phyloP scores from a whole-genome alignment of 2,888 invertebrate species.

The Drosophila pegasa region DNA sequence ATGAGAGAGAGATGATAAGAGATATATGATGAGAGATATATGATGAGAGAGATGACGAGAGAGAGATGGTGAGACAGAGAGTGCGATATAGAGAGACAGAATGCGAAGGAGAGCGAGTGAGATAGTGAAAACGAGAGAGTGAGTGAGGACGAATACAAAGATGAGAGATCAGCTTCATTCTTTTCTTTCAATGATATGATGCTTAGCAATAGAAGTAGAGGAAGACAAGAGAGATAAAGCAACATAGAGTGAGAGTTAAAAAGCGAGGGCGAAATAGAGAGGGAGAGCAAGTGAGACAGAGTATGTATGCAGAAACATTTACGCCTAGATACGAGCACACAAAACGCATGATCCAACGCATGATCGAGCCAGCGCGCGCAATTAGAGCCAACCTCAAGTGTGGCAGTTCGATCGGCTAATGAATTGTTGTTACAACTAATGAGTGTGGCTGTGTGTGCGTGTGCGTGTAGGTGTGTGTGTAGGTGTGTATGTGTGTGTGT shows the following conservation, averaged over 20 bases:
- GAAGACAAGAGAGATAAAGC: background rate
- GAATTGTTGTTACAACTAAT: constrained; percentile 42
- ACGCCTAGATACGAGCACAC: constrained; percentile 15
- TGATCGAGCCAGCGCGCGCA: constrained; percentile 13
- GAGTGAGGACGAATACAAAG: too few species aligned
- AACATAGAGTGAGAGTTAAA: background rate
- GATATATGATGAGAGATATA: too few species aligned
- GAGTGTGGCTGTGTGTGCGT: constrained; percentile 13
- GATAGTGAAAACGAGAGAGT: background rate
- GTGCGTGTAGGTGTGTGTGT: background rate
- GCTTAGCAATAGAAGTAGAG: background rate
- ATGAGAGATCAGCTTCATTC: too few species aligned
- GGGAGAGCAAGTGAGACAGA: background rate
- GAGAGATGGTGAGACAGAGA: too few species aligned
- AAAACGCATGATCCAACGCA: constrained; percentile 17
- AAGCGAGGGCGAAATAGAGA: background rate
- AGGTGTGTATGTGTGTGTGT: background rate
- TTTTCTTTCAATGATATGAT: too few species aligned
- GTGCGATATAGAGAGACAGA: too few species aligned
- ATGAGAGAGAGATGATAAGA: too few species aligned
- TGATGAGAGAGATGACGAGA: too few species aligned
- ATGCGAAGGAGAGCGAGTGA: too few species aligned
- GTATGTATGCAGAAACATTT: constrained; percentile 14
- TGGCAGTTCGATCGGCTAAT: constrained; percentile 18
- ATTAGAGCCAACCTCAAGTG: constrained; percentile 3